These are phyloP conservation scores for Anoplopoma fimbria DNA, from an alignment of 2,113 vertebrate genomes.

Conservation along the genomic window DNA sequence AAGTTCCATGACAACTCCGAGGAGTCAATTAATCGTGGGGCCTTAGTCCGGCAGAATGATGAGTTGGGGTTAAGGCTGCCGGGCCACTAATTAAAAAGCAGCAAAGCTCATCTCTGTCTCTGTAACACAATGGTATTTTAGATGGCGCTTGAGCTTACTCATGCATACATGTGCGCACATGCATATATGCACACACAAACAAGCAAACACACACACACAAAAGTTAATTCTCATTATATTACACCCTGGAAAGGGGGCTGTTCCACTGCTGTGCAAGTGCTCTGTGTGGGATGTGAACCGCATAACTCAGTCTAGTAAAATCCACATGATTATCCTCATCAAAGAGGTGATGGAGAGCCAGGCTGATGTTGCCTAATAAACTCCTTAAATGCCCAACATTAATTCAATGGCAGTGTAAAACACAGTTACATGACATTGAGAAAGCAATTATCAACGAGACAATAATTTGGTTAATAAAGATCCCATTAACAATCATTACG, in stretches of 20 bases:
- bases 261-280: conserved; percentile 10
- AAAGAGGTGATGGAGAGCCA: conserved; percentile 53
- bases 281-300: conserved; percentile 24
- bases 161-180: background rate
- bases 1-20: conserved; percentile 76
- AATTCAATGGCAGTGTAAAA: conserved; percentile 68
- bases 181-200: conserved; percentile 12
- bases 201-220: background rate
- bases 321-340: conserved; percentile 54
- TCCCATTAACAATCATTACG: conserved; percentile 77
- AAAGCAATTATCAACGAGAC: conserved; percentile 73
- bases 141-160: conserved; percentile 44
- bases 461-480: conserved; percentile 80
- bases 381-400: conserved; percentile 59
- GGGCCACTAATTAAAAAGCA: conserved; percentile 83
- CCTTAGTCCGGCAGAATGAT: conserved; percentile 75
- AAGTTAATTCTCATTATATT: conserved; percentile 43
- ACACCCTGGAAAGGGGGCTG: conserved; percentile 15
- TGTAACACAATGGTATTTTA: conserved; percentile 49
- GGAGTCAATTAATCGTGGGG: conserved; percentile 80
- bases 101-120: conserved; percentile 65
- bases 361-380: conserved; percentile 55
- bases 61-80: conserved; percentile 77
- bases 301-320: conserved; percentile 34
- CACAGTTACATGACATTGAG: conserved; percentile 76